Percentiles rank a stretch among this genome's conserved stretches.
These are phyloP conservation scores for Oryzias woworae DNA, from an alignment of 2,113 vertebrate genomes.

Conservation along the genomic window DNA sequence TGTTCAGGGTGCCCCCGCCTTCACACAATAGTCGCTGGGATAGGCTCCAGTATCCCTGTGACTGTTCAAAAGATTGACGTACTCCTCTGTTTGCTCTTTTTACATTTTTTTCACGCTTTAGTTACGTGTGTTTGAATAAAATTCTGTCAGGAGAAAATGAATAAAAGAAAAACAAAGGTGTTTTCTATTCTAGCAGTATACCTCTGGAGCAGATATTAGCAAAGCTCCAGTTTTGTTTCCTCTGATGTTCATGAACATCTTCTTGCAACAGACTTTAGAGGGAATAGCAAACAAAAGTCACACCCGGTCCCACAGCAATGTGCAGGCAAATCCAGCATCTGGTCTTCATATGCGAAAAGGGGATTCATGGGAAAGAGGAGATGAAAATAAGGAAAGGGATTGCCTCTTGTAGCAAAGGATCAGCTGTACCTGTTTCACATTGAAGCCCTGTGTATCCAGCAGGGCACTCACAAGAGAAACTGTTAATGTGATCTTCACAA, in stretches of 20 bases:
- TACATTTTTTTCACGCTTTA: too few relatives aligned
- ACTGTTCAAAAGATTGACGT: too few relatives aligned
- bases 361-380: not conserved
- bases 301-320: not conserved
- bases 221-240: too few relatives aligned
- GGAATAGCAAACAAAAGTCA: not conserved
- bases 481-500: constrained; percentile 72
- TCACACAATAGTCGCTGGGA: too few relatives aligned
- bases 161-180: too few relatives aligned
- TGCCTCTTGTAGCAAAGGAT: not conserved
- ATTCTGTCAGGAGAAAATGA: too few relatives aligned
- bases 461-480: constrained; percentile 74
- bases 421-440: constrained; percentile 77
- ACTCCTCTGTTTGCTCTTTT: too few relatives aligned
- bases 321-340: not conserved
- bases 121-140: too few relatives aligned
- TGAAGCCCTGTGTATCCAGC: constrained; percentile 70
- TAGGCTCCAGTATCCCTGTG: too few relatives aligned
- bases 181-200: too few relatives aligned
- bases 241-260: not conserved
- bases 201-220: too few relatives aligned
- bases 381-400: not conserved
- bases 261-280: not conserved
- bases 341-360: not conserved
- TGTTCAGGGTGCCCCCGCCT: too few relatives aligned